phyloP scores from a whole-genome alignment of 2,797 vertebrate genomes.

The Semotilus atromaculatus region DNA sequence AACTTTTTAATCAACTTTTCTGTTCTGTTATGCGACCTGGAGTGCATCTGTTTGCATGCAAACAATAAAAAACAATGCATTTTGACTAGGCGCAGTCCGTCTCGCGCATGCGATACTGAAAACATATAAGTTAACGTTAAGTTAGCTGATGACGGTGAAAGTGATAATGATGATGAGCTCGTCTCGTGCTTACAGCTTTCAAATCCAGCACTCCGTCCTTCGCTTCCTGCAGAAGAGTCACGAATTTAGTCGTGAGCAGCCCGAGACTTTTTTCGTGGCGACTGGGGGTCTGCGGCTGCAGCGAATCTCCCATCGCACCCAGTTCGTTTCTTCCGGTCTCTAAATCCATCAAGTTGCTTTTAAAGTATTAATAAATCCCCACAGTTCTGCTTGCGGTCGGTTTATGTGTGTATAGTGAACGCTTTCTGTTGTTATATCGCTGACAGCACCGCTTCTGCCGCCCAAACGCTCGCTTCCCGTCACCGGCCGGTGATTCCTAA shows the following conservation, averaged over 20 bases:
- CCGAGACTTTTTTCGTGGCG: conserved; percentile 97
- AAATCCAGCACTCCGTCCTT: conserved; percentile 97
- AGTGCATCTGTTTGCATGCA: neutral
- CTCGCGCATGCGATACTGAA: neutral
- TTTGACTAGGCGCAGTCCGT: neutral
- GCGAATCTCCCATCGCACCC: conserved; percentile 82
- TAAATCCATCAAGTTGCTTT: conserved; percentile 73
- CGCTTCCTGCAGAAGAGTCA: conserved; percentile 94
- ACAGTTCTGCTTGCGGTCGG: conserved; percentile 30
- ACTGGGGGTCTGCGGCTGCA: conserved; percentile 89
- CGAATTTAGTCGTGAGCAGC: conserved; percentile 95
- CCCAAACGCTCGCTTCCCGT: conserved; percentile 57
- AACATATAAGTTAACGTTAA: too few species aligned
- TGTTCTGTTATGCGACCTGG: neutral
- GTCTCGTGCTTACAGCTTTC: conserved; percentile 84
- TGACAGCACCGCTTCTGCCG: conserved; percentile 58
- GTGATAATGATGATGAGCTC: neutral
- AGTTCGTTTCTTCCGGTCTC: conserved; percentile 78
- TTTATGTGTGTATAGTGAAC: neutral
- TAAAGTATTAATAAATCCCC: neutral
- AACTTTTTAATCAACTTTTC: conserved; percentile 33
- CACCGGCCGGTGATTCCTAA: conserved; percentile 27
- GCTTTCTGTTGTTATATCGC: conserved; percentile 56
- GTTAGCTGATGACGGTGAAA: neutral
- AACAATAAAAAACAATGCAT: neutral